Evolutionary conservation across 2,888 invertebrate species (phyloP).

Genomic region (Caenorhabditis becei): DNA sequence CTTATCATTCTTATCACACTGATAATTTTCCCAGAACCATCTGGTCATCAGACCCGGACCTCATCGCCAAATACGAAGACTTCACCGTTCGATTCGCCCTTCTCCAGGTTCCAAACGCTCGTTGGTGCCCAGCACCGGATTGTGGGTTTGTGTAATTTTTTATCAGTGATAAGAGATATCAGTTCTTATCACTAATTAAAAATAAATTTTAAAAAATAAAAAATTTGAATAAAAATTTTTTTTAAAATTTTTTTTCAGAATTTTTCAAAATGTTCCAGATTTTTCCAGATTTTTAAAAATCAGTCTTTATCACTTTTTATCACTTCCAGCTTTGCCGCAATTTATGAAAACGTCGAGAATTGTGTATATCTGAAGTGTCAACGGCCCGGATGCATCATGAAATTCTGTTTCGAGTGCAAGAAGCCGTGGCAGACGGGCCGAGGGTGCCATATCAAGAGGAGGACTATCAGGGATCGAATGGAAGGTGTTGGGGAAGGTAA

Average conservation of each 20-base stretch:
- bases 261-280: too few relatives aligned
- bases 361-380: conserved; percentile 96
- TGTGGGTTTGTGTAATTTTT: too few relatives aligned
- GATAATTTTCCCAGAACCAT: neutral
- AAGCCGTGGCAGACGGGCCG: conserved; percentile 26
- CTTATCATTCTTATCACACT: too few relatives aligned
- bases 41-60: neutral
- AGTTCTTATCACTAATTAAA: too few relatives aligned
- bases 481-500: too few relatives aligned
- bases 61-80: conserved; percentile 28
- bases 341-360: conserved; percentile 94
- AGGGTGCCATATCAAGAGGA: neutral
- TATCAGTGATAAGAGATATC: too few relatives aligned
- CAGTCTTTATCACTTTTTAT: neutral
- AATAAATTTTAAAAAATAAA: too few relatives aligned
- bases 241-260: too few relatives aligned
- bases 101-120: neutral
- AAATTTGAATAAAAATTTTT: too few relatives aligned
- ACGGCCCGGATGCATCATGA: conserved; percentile 93
- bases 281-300: neutral
- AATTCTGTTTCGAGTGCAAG: conserved; percentile 89
- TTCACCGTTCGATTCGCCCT: conserved; percentile 26
- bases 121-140: conserved; percentile 43
- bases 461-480: too few relatives aligned
- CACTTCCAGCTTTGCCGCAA: conserved; percentile 90